Conservation (phyloP, 2,797 vertebrate species). For the Enteromius radiatus region DNA sequence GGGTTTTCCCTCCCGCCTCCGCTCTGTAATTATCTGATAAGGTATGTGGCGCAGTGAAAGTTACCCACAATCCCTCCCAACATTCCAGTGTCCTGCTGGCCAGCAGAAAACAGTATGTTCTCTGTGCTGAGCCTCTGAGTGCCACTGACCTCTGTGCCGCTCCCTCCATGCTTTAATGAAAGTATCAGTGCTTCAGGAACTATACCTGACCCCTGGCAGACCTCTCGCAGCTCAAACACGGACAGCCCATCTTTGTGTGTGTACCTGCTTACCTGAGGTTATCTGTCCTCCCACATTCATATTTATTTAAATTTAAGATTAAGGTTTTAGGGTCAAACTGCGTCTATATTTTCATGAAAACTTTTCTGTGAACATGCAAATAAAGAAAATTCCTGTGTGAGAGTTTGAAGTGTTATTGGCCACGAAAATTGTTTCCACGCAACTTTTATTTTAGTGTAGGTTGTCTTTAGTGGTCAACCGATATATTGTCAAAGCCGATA, state of each 20-base stretch:
- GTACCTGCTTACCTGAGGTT: constrained; percentile 9
- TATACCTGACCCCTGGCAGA: constrained; percentile 41
- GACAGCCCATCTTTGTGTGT: constrained; percentile 21
- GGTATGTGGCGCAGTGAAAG: constrained; percentile 72
- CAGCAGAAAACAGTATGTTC: constrained; percentile 70
- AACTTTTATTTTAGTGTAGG: background rate
- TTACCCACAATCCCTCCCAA: constrained; percentile 71
- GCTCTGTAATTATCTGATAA: constrained; percentile 73
- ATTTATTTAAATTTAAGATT: constrained; percentile 40
- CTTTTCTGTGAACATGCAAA: background rate
- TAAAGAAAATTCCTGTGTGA: background rate
- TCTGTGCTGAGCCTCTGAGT: constrained; percentile 71
- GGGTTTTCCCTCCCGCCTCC: constrained; percentile 64
- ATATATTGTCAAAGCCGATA: background rate
- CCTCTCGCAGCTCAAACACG: constrained; percentile 8
- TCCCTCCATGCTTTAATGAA: constrained; percentile 35
- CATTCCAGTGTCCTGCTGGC: constrained; percentile 74
- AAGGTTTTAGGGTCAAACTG: background rate
- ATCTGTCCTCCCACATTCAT: constrained; percentile 2
- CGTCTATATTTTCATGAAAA: background rate
- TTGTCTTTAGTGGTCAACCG: background rate
- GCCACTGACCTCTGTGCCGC: constrained; percentile 30
- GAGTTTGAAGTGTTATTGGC: background rate
- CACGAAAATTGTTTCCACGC: background rate
- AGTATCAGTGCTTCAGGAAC: constrained; percentile 46